Conservation (phyloP, 2,888 invertebrate species). For the Lamproptera curius region DNA sequence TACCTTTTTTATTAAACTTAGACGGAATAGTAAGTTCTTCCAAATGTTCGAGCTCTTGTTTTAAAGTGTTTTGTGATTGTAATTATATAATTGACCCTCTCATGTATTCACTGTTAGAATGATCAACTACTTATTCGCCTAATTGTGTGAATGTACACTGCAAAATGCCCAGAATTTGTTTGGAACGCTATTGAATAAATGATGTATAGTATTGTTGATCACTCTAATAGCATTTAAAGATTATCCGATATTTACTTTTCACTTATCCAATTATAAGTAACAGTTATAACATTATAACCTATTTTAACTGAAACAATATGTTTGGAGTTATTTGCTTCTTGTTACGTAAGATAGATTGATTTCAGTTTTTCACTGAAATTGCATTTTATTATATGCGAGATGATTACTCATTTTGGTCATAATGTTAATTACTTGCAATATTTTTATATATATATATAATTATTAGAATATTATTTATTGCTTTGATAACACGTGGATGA, state of each 20-base stretch:
- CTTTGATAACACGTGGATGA: constrained; percentile 38
- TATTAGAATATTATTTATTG: constrained; percentile 53
- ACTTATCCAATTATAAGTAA: constrained; percentile 35
- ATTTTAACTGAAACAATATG: constrained; percentile 47
- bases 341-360: constrained; percentile 36
- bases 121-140: constrained; percentile 41
- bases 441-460: constrained; percentile 37
- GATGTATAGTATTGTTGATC: too few species aligned
- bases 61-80: constrained; percentile 37
- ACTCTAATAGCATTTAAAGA: too few species aligned
- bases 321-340: constrained; percentile 47
- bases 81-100: constrained; percentile 52
- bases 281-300: constrained; percentile 49
- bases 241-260: too few species aligned
- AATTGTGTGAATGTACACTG: too few species aligned
- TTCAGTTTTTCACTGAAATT: constrained; percentile 38
- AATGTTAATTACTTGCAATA: constrained; percentile 55
- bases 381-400: constrained; percentile 39
- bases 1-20: constrained; percentile 26
- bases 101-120: constrained; percentile 47
- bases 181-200: too few species aligned
- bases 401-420: constrained; percentile 42
- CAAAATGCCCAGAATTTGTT: too few species aligned
- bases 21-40: constrained; percentile 11
- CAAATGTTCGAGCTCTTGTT: constrained; percentile 23